A percentile compares a stretch with the other conserved stretches of the same genome.
Conservation (phyloP, 2,113 vertebrate genomes). For the Solenodon paradoxus region DNA sequence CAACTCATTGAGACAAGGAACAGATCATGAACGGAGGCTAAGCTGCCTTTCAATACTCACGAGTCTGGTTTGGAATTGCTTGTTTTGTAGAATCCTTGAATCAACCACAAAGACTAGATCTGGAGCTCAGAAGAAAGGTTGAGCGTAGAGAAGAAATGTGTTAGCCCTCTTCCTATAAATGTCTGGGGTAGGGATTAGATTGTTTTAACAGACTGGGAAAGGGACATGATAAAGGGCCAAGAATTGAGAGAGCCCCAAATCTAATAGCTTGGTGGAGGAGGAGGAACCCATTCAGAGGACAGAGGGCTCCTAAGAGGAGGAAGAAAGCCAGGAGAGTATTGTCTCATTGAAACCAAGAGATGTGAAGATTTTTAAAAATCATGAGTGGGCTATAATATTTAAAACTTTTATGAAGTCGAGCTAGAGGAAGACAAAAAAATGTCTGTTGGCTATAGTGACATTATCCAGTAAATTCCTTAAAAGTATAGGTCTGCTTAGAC, state of each 20-base stretch:
- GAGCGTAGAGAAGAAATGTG: neutral
- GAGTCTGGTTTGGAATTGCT: neutral
- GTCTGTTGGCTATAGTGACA: neutral
- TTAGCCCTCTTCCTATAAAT: neutral
- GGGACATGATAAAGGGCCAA: neutral
- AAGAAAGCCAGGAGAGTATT: neutral
- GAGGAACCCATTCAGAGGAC: neutral
- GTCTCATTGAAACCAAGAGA: neutral
- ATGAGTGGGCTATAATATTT: neutral
- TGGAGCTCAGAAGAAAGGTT: neutral
- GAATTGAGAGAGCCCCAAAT: neutral
- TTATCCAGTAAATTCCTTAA: slow-evolving; percentile 2
- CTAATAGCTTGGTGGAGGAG: neutral
- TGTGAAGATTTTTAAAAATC: neutral
- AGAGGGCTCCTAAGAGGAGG: neutral
- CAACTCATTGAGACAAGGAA: neutral
- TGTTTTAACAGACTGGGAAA: neutral
- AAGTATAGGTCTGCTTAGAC: neutral
- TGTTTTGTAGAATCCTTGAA: neutral
- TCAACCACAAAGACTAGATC: neutral
- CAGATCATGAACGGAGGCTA: neutral
- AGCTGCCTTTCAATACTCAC: neutral
- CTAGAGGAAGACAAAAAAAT: neutral
- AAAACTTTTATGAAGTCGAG: neutral
- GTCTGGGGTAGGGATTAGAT: neutral